A percentile compares a stretch with the other conserved stretches of the same genome.
Conservation (phyloP, 1,140 invertebrate species). For the Ceratitis capitata region DNA sequence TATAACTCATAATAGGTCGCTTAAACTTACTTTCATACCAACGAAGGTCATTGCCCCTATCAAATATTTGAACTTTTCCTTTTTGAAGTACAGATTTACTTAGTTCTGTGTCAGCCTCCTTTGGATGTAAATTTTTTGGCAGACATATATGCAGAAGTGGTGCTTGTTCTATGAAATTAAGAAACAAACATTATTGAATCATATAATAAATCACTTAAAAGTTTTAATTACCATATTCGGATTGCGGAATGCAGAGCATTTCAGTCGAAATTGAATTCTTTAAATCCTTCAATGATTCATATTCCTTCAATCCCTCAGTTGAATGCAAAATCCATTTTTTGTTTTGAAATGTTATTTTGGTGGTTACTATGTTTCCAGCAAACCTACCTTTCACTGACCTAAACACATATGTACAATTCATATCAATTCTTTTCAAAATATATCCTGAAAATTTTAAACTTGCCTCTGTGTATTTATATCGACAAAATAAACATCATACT, state of each 20-base stretch:
- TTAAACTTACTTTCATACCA: constrained; percentile 70
- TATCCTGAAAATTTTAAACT: constrained; percentile 44
- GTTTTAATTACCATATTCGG: constrained; percentile 78
- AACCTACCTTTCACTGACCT: constrained; percentile 58
- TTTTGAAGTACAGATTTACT: constrained; percentile 55
- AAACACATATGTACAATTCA: background rate
- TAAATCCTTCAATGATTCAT: constrained; percentile 52
- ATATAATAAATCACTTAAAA: background rate
- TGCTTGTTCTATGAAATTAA: constrained; percentile 73
- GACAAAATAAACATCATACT: constrained; percentile 81
- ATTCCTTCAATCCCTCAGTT: constrained; percentile 46
- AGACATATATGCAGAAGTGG: constrained; percentile 75
- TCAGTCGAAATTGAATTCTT: constrained; percentile 51
- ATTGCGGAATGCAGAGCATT: constrained; percentile 76
- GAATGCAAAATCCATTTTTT: constrained; percentile 53
- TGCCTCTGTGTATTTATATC: constrained; percentile 78
- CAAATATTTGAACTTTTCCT: constrained; percentile 58
- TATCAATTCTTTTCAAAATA: background rate
- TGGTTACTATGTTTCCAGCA: constrained; percentile 72
- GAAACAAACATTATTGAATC: background rate
- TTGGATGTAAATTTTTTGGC: constrained; percentile 61
- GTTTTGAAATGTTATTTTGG: constrained; percentile 68
- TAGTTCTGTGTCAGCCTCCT: constrained; percentile 60
- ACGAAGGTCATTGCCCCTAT: constrained; percentile 71
- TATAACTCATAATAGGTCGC: background rate